A percentile compares a stretch with the other conserved stretches of the same genome.
Conservation (phyloP, 2,797 vertebrate species). For the Novumbra hubbsi region DNA sequence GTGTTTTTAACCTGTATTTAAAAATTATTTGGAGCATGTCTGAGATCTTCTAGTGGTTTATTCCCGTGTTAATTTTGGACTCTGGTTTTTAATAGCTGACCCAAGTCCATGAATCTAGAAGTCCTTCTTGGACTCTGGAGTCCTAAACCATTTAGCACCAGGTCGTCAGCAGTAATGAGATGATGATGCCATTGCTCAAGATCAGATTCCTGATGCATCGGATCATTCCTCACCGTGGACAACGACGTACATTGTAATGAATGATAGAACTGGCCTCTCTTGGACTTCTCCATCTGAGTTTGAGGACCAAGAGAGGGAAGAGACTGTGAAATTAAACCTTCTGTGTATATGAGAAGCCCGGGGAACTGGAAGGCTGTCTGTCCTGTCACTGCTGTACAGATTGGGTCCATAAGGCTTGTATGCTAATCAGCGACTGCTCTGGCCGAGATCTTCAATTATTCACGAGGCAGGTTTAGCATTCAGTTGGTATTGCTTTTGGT, state of each 20-base stretch:
- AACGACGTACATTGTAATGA: not conserved
- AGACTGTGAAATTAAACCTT: constrained; percentile 31
- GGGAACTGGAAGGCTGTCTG: constrained; percentile 43
- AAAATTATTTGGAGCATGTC: too few relatives aligned
- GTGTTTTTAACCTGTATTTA: too few relatives aligned
- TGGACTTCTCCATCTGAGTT: constrained; percentile 14
- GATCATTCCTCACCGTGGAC: not conserved
- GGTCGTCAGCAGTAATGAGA: not conserved
- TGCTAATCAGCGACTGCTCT: constrained; percentile 71
- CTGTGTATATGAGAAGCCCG: constrained; percentile 28
- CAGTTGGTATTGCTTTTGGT: constrained; percentile 68
- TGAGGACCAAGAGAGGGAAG: constrained; percentile 22
- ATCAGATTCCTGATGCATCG: constrained; percentile 5
- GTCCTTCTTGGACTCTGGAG: too few relatives aligned
- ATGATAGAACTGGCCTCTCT: not conserved
- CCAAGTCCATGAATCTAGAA: too few relatives aligned
- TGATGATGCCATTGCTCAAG: constrained; percentile 15
- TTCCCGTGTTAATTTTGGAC: too few relatives aligned
- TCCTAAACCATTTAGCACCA: not conserved
- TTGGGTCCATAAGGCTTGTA: constrained; percentile 73
- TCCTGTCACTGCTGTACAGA: constrained; percentile 54
- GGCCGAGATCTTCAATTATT: constrained; percentile 77
- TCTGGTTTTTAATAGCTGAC: too few relatives aligned
- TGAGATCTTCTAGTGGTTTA: too few relatives aligned
- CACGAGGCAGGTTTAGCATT: constrained; percentile 79